Evolutionary conservation across 2,797 vertebrate genomes (phyloP).

Genomic region (Darevskia mixta): DNA sequence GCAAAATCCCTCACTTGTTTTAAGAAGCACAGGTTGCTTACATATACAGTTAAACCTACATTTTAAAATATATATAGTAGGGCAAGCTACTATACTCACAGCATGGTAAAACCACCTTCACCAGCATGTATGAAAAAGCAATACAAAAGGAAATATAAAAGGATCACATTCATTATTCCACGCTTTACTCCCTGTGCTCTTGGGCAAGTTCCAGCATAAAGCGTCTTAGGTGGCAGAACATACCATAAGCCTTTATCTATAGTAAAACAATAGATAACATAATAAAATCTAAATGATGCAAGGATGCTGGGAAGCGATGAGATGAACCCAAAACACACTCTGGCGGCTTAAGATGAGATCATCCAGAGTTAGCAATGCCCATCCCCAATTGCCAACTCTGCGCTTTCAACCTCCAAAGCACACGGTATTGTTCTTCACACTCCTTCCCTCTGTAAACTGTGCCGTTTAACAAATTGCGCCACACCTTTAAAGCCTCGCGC

Average conservation of each 20-base stretch:
- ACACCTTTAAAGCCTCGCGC: constrained; percentile 62
- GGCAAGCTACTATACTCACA: background rate
- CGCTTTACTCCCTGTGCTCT: background rate
- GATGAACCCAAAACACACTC: constrained; percentile 49
- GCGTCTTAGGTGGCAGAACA: constrained; percentile 21
- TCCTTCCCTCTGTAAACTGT: constrained; percentile 16
- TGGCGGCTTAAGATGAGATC: constrained; percentile 55
- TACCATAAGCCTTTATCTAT: background rate
- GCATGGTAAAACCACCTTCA: background rate
- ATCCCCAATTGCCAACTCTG: constrained; percentile 1
- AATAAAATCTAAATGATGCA: constrained; percentile 45
- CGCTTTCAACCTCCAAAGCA: constrained; percentile 53
- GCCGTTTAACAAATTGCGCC: constrained; percentile 41
- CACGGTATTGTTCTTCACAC: constrained; percentile 63
- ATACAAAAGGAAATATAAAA: background rate
- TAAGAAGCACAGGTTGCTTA: background rate
- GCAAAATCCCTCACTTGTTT: background rate
- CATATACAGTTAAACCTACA: background rate
- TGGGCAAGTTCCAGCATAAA: constrained; percentile 27
- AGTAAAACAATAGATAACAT: background rate
- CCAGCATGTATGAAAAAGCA: background rate
- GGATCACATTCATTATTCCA: background rate
- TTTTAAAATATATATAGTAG: background rate
- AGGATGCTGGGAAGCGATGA: constrained; percentile 40
- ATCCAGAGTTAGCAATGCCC: constrained; percentile 56